Conservation (phyloP, 2,113 vertebrate genomes). For the Syngnathus floridae region DNA sequence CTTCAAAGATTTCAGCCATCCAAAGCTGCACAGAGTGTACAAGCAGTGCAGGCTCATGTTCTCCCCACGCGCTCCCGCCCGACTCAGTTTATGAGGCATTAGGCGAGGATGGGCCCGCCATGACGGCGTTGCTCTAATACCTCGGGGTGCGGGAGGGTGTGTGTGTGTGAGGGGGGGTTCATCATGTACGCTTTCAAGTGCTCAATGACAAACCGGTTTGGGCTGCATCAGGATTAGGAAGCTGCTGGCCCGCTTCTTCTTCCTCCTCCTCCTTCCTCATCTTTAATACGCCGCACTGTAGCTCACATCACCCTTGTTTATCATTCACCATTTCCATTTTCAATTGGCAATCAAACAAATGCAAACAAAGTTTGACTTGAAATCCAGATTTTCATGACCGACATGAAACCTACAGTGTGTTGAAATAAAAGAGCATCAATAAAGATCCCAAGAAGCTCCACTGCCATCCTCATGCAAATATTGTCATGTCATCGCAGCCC, state of each 20-base stretch:
- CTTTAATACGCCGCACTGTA: slow-evolving; percentile 24
- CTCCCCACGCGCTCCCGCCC: slow-evolving; percentile 19
- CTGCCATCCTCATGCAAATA: slow-evolving; percentile 25
- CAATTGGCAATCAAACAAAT: neutral
- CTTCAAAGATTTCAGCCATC: slow-evolving; percentile 40
- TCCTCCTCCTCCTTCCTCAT: slow-evolving; percentile 20
- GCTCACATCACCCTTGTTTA: slow-evolving; percentile 25
- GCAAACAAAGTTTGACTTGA: neutral
- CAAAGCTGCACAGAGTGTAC: slow-evolving; percentile 39
- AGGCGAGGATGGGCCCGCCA: slow-evolving; percentile 53
- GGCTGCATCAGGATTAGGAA: slow-evolving; percentile 52
- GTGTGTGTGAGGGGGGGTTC: slow-evolving; percentile 45
- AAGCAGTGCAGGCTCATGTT: slow-evolving; percentile 47
- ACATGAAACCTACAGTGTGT: slow-evolving; percentile 1
- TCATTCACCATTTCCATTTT: neutral
- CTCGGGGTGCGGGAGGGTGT: slow-evolving; percentile 23
- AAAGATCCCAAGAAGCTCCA: slow-evolving; percentile 15
- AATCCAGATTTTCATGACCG: neutral
- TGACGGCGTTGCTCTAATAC: slow-evolving; percentile 62
- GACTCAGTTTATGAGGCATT: slow-evolving; percentile 60
- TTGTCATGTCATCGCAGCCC: slow-evolving; percentile 20
- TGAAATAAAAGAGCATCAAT: slow-evolving; percentile 23
- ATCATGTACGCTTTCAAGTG: slow-evolving; percentile 71
- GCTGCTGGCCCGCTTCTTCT: slow-evolving; percentile 15
- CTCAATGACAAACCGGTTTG: slow-evolving; percentile 61